Base-by-base conservation (phyloP, 2,113 vertebrate genomes). In the Polyodon spathula region DNA sequence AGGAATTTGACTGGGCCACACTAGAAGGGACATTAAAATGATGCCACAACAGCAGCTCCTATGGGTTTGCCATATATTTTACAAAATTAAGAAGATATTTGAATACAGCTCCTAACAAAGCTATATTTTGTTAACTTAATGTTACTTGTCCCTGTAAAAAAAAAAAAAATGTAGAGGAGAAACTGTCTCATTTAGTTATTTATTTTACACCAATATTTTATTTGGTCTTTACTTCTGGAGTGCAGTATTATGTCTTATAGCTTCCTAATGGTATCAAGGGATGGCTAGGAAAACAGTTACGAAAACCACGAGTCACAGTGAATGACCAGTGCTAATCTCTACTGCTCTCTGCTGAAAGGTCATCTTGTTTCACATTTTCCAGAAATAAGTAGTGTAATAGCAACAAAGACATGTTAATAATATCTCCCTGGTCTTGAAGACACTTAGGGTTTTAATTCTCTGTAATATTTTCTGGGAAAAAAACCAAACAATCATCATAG, bases 241-340 rank as follows among this genome's bases (percentile, higher is more conserved):
- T 53, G 39, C 46, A 52, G 39, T 54, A 41, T 64, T 54, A 53
- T 64, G 40, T 64, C 56, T 64, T 40, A 40, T 64, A 1, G 55
- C 46, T 43, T 63, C 46, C 43, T 63, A 37, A 48, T 46, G 37
- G 43, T 51, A 27, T 43, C 38, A 53, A 11, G 55, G 6, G 39
- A 63, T 7, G 52, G 55, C 55, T 44, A 59, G 48, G 48, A 51
- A 58, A 63, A 58, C 40, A 53, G 55, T 53, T 48, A 40, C 15
- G 48, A 38, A 58, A 64, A 44, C 57, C 63, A 44, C 50, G 54
- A n/a, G n/a, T n/a, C n/a, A 6, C 56, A 43, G 56, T 37, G 50
- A 53, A 16, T 17, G 46, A 42, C 37, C 46, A 27, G 38, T 11
- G 51, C 56, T 58, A 46, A 17, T 58, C 46, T 27, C 37, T 16